phyloP scores from a whole-genome alignment of 2,797 vertebrate species.

The Alca torda region DNA sequence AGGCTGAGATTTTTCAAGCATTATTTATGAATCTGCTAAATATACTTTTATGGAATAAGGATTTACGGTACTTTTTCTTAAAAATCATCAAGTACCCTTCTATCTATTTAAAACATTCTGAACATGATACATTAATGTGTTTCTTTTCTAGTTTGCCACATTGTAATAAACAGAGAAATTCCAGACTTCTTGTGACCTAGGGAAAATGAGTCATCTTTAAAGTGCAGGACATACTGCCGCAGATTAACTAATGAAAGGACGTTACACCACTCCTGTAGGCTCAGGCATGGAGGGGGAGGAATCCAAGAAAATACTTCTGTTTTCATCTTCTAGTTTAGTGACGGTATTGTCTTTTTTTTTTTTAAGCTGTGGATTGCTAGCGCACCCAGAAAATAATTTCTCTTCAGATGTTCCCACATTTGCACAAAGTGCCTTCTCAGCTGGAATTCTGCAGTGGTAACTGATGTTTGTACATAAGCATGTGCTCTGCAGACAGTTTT shows the following conservation, averaged over 20 bases:
- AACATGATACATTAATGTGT: background rate
- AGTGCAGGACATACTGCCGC: background rate
- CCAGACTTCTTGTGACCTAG: background rate
- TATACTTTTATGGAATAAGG: background rate
- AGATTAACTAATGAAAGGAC: background rate
- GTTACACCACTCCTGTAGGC: background rate
- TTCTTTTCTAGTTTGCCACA: background rate
- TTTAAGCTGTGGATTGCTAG: background rate
- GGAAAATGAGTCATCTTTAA: background rate
- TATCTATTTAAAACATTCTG: background rate
- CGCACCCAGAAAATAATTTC: background rate
- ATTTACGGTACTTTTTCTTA: background rate
- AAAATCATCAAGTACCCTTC: background rate
- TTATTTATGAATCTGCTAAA: background rate
- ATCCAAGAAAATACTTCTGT: background rate
- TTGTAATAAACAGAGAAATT: background rate
- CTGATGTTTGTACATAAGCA: background rate
- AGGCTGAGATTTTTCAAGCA: background rate
- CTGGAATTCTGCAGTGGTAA: background rate
- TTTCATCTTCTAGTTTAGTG: background rate
- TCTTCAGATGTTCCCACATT: background rate
- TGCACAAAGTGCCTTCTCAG: background rate
- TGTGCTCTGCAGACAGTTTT: background rate
- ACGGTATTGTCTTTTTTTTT: background rate
- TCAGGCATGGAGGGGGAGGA: too few species aligned